Percentiles rank a stretch among this genome's conserved stretches.
Conservation (phyloP, 2,113 vertebrate genomes). For the Kryptolebias marmoratus region DNA sequence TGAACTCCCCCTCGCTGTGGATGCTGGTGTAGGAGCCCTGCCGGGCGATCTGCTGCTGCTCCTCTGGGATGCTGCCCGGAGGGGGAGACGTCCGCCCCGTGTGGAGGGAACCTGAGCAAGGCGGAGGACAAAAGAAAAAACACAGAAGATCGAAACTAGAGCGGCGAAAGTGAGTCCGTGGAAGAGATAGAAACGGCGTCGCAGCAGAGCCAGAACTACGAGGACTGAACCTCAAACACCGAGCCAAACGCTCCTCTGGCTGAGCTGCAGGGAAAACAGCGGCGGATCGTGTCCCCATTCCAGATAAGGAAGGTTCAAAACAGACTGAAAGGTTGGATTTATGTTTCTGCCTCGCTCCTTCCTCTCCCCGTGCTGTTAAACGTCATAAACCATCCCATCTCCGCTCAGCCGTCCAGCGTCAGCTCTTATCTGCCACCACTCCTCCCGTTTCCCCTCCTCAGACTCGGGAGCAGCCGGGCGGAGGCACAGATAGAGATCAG, state of each 20-base stretch:
- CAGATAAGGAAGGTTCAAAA: neutral
- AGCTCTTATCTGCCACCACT: conserved; percentile 59
- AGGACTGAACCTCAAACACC: conserved; percentile 68
- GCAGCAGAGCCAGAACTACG: neutral
- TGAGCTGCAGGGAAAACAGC: conserved; percentile 19
- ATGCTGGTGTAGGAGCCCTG: conserved; percentile 94
- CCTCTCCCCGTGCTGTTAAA: conserved; percentile 2
- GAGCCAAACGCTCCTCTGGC: conserved; percentile 56
- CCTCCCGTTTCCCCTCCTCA: conserved; percentile 6
- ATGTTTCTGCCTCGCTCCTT: neutral
- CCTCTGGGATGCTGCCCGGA: conserved; percentile 89
- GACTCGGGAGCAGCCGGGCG: neutral
- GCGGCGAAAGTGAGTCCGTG: neutral
- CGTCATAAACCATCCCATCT: conserved; percentile 38
- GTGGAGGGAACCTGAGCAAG: conserved; percentile 86
- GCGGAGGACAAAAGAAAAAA: neutral
- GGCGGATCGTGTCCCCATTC: neutral
- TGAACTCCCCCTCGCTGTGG: conserved; percentile 93
- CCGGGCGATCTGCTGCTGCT: conserved; percentile 92
- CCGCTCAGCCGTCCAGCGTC: conserved; percentile 60
- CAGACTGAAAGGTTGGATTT: conserved; percentile 9
- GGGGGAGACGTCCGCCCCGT: conserved; percentile 89
- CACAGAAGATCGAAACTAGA: neutral
- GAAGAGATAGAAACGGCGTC: conserved; percentile 27
- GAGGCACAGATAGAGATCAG: conserved; percentile 11